These are phyloP conservation scores for Hypanus sabinus DNA, from an alignment of 2,113 vertebrate genomes.

Conservation along the genomic window DNA sequence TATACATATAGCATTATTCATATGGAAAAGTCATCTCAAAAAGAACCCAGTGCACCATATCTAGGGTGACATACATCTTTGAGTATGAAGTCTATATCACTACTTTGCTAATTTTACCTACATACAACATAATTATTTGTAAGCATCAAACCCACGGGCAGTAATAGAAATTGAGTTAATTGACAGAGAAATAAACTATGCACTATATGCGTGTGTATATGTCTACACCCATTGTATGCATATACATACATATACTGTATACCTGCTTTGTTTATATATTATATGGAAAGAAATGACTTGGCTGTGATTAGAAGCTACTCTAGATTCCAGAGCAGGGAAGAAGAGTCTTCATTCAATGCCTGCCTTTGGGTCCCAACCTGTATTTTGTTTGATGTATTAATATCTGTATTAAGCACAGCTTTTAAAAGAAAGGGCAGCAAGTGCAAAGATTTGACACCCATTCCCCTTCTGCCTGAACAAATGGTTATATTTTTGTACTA, in stretches of 20 bases:
- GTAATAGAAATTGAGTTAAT: not conserved
- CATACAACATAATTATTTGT: not conserved
- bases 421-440: not conserved
- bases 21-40: not conserved
- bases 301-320: not conserved
- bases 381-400: not conserved
- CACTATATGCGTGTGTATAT: constrained; percentile 6
- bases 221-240: not conserved
- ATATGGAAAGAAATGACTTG: not conserved
- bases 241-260: not conserved
- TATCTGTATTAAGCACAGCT: not conserved
- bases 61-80: not conserved
- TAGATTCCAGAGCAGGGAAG: not conserved
- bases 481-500: constrained; percentile 29
- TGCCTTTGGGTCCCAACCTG: not conserved
- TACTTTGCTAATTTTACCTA: not conserved
- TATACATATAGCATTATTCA: constrained; percentile 28
- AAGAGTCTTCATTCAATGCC: not conserved
- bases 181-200: constrained; percentile 28
- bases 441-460: not conserved
- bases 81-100: not conserved
- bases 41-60: not conserved
- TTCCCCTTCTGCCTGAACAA: not conserved
- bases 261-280: not conserved
- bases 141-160: not conserved